A percentile compares a stretch with the other conserved stretches of the same genome.
Evolutionary conservation across 2,797 vertebrate genomes (phyloP).

Genomic region (Etheostoma nigrum): DNA sequence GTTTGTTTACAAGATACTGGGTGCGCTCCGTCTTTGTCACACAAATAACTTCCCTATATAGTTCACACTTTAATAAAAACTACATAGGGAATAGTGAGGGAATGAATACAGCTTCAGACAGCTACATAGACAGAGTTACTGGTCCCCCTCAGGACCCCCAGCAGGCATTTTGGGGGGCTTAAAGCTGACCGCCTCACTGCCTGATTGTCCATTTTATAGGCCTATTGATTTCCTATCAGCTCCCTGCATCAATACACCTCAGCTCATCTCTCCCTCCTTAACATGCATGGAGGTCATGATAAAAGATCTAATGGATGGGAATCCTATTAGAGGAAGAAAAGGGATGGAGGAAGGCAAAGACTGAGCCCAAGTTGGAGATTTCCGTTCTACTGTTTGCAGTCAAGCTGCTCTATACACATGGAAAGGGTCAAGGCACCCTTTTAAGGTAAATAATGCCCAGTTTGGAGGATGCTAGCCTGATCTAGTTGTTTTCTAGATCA

Average conservation of each 20-base stretch:
- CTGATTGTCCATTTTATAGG: slow-evolving; percentile 78
- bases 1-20: too few relatives aligned
- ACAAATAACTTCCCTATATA: too few relatives aligned
- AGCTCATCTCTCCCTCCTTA: slow-evolving; percentile 65
- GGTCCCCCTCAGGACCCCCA: slow-evolving; percentile 49
- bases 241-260: slow-evolving; percentile 64
- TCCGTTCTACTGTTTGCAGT: slow-evolving; percentile 31
- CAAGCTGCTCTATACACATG: slow-evolving; percentile 23
- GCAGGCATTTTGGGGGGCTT: slow-evolving; percentile 25
- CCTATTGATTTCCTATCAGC: slow-evolving; percentile 77
- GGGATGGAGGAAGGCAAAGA: neutral
- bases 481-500: neutral
- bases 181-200: slow-evolving; percentile 31
- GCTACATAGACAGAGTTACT: slow-evolving; percentile 48
- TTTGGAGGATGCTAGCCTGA: slow-evolving; percentile 8
- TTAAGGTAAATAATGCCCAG: slow-evolving; percentile 22
- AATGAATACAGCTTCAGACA: slow-evolving; percentile 2
- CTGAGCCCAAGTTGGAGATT: neutral
- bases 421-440: slow-evolving; percentile 8
- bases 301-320: slow-evolving; percentile 65
- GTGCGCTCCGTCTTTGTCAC: too few relatives aligned
- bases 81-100: too few relatives aligned
- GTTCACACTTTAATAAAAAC: too few relatives aligned
- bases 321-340: slow-evolving; percentile 57
- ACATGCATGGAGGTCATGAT: slow-evolving; percentile 73